Evolutionary conservation across 2,888 invertebrate genomes (phyloP), one percentile per base, ranked within the genome.

Genomic region (Eucera pruinosa): DNA sequence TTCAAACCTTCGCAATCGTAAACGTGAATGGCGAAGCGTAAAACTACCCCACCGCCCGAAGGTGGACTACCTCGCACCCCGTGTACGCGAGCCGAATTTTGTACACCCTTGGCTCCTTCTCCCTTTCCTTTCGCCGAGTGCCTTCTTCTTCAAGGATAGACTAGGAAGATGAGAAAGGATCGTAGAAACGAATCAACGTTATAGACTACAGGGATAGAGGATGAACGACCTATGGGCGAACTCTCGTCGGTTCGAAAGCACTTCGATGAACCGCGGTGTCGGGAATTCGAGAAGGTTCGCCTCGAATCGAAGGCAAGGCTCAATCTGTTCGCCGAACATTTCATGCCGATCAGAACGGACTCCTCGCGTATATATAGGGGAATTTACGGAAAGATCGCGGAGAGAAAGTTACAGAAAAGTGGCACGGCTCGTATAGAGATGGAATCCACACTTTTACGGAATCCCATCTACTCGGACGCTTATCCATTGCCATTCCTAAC

Each of bases 41-140:
- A 78, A 83, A 72, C 74, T 69, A 60, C 71, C 57, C 4, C 13
- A 6, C 18, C 25, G 7, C 6, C 4, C 39, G n/a, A 18, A 50
- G 58, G 64, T 65, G 57, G 60, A 39, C 60, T 43, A 52, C 48
- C 68, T 80, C 60, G 60, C 36, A 57, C 23, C 20, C 20, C 66
- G 69, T 27, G 66, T 15, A 69, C 57, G 41, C 72, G 54, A 45
- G 57, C 62, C 81, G 54, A 69, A 72, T 72, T 75, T 67, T 80
- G 67, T 62, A 67, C 67, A 23, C 15, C 54, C 23, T 33, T 20
- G 0, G 13, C 30, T 13, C 6, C 13, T 13, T 9, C 27, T 4
- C 43, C n/a, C n/a, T n/a, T n/a, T 18, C 11, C 5, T 20, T 36
- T 11, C 50, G 20, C 41, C 23, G 57, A 55, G 18, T n/a, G 15